Evolutionary conservation across 1,140 invertebrate genomes (phyloP), one percentile per base, ranked within the genome.

Genomic region (Dinothrombium tinctorium): DNA sequence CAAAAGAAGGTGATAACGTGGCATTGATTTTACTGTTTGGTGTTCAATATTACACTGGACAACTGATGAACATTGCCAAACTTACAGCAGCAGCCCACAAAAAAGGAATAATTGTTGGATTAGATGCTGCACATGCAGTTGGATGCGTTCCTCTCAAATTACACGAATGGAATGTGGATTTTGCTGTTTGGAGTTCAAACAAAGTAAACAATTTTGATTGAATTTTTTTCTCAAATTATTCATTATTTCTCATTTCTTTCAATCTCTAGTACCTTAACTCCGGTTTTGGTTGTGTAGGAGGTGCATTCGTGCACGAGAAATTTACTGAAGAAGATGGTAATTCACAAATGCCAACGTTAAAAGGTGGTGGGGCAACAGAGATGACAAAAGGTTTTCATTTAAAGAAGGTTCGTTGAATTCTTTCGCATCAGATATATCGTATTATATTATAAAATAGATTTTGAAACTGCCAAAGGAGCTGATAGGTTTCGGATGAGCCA

Each of bases 111-210:
- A 51, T 62, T 14, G 66, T 73, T 21, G 69, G 69, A 2, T 71
- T 63, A 56, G 71, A 73, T 53, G 50, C 71, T 33, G 70, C 70
- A 7, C 70, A 72, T 58, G 67, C 69, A 15, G 60, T 63, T n/a
- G 70, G 68, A 2, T 73, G 73, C 53, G 64, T 71, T 1, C 53
- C 60, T 19, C 43, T 72, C 5, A 42, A 60, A 28, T 53, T 72
- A 0, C 64, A 72, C 52, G 63, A 69, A 25, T 73, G 71, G 71
- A 54, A 60, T 41, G 67, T 72, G 1, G 70, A 72, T 52, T 73
- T 72, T 58, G 71, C 68, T 11, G 61, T 59, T 44, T 73, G 70
- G 70, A 73, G 71, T 51, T 60, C 65, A 4, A 73, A 73, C 48
- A 73, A 71, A 55, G 65, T 68, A 48, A 46, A 44, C 41, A 6